A percentile compares a stretch with the other conserved stretches of the same genome.
Conservation (phyloP, 2,113 vertebrate species). For the Tympanuchus pallidicinctus region DNA sequence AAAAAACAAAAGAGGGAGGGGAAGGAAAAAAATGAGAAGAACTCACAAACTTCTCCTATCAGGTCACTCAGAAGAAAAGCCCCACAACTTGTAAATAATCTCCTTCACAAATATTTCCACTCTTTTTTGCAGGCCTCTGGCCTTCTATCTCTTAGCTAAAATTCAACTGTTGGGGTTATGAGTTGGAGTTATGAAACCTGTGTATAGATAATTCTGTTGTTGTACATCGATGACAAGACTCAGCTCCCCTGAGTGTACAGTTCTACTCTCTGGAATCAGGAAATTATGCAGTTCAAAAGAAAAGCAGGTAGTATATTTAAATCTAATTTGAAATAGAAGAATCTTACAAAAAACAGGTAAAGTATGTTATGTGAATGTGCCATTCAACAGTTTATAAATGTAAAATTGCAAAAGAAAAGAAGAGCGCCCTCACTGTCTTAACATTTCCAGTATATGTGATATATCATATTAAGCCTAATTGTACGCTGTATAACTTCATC, state of each 20-base stretch:
- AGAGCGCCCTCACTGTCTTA: neutral
- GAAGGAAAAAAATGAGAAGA: neutral
- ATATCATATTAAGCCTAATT: conserved; percentile 20
- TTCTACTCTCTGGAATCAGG: neutral
- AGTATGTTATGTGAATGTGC: neutral
- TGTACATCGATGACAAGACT: neutral
- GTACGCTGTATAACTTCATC: conserved; percentile 42
- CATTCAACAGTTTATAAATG: neutral
- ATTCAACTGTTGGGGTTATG: neutral
- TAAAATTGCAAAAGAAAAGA: neutral
- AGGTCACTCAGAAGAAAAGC: neutral
- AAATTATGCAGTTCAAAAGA: neutral
- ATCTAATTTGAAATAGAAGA: neutral
- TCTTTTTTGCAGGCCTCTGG: neutral
- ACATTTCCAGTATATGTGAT: conserved; percentile 1
- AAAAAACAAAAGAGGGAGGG: neutral
- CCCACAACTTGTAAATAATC: neutral
- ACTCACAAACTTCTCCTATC: neutral
- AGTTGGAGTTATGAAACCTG: neutral
- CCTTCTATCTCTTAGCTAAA: neutral
- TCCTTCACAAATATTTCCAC: neutral
- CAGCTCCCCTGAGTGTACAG: neutral
- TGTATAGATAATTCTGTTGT: neutral
- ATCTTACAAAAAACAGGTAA: neutral
- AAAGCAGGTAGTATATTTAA: neutral